Evolutionary conservation across 2,797 vertebrate genomes (phyloP), one percentile per base, ranked within the genome.

Genomic region (Pelochelys cantorii): DNA sequence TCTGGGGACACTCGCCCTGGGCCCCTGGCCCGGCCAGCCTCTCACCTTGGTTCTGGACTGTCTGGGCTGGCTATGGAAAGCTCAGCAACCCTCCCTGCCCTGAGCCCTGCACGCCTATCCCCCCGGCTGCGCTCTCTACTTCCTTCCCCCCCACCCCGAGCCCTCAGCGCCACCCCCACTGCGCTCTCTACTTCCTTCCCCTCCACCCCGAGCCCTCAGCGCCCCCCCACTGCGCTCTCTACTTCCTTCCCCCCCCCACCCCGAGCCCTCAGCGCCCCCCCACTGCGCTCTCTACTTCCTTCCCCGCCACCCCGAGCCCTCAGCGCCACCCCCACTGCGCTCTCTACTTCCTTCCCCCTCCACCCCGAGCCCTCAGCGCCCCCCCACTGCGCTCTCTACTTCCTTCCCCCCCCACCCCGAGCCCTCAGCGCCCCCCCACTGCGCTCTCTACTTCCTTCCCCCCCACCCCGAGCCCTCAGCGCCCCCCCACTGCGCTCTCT

Each of bases 11-110:
- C 29, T 4, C 3, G 62, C 14, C 62, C 37, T 23, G 37, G 42
- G 23, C 75, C 68, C 60, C 22, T 11, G 37, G 37, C 87, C 93
- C 90, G 93, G 89, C 91, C 75, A 84, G 90, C 96, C 98, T 97
- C 98, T 95, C 77, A 15, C 65, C 42, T 42, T 20, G n/a, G 65
- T n/a, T 34, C 8, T n/a, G 31, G 20, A 68, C 65, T 34, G n/a
- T 14, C 29, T 31, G 4, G 96, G 96, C 96, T 94, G 79, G 85
- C 95, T 31, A 98, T 98, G 1, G 59, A 60, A 60, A 60, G 59
- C 27, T 60, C 59, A 29, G 59, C 25, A 13, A 25, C 11, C 25
- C 4, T 5, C 57, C 57, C 57, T 56, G 98, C 94, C 37, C 62
- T 59, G 7, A 59, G 48, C n/a, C 57, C 23, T 23, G n/a, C 14